Percentiles rank a stretch among this genome's conserved stretches.
Evolutionary conservation across 2,888 invertebrate genomes (phyloP).

Genomic region (Aspidiotus rigidus): DNA sequence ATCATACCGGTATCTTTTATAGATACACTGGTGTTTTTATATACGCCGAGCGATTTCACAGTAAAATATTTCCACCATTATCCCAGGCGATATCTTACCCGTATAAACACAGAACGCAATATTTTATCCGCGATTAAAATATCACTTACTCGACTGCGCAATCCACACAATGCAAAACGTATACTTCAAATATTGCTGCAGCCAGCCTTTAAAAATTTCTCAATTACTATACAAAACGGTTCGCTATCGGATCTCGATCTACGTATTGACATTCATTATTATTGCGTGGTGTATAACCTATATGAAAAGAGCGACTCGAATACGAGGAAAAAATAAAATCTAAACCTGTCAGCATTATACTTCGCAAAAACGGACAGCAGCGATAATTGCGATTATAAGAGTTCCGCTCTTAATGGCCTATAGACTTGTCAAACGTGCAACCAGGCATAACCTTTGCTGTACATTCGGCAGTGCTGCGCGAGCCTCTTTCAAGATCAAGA

Average conservation of each 20-base stretch:
- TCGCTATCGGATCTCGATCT: background rate
- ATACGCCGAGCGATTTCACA: too few species aligned
- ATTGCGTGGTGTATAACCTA: background rate
- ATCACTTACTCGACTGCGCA: too few species aligned
- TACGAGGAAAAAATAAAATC: conserved; percentile 3
- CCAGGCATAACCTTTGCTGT: conserved; percentile 12
- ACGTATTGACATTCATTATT: conserved; percentile 2
- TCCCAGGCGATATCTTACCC: too few species aligned
- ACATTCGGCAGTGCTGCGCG: background rate
- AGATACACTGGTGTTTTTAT: too few species aligned
- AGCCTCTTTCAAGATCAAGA: background rate
- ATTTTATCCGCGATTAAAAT: too few species aligned
- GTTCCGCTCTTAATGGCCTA: conserved; percentile 25
- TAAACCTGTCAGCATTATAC: conserved; percentile 24
- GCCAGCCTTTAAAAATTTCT: background rate
- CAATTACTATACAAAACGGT: conserved; percentile 2
- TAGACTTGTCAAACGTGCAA: conserved; percentile 14
- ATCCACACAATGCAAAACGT: too few species aligned
- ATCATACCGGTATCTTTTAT: too few species aligned
- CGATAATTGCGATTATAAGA: conserved; percentile 25
- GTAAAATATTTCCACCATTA: too few species aligned
- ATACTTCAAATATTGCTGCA: too few species aligned
- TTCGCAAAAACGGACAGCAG: conserved; percentile 15
- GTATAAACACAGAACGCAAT: too few species aligned
- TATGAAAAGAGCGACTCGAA: background rate